These are phyloP conservation scores for Enteromius radiatus DNA, from an alignment of 2,797 vertebrate species.

Conservation along the genomic window DNA sequence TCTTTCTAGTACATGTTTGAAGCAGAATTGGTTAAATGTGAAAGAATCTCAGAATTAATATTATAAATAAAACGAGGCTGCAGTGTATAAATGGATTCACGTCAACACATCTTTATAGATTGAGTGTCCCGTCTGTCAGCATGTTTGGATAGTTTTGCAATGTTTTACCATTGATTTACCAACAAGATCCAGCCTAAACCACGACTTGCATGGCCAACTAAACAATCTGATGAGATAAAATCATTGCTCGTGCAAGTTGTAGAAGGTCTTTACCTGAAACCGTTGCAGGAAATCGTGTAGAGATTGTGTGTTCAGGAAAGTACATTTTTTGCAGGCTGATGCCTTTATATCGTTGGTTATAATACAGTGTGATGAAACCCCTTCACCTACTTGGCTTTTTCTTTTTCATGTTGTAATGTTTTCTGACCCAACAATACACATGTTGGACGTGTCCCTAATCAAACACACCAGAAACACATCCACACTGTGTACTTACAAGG, in stretches of 20 bases:
- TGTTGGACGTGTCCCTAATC: background rate
- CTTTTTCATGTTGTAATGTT: background rate
- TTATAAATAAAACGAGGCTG: background rate
- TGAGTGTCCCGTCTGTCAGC: background rate
- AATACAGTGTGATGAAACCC: background rate
- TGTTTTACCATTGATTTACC: background rate
- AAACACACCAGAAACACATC: background rate
- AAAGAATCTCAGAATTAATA: background rate
- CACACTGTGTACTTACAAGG: background rate
- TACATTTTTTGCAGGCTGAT: background rate
- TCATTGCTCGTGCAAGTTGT: background rate
- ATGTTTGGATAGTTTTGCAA: background rate
- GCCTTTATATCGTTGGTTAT: background rate
- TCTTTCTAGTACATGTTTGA: background rate
- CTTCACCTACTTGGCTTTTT: background rate
- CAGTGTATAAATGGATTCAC: background rate
- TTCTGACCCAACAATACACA: background rate
- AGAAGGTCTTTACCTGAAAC: background rate
- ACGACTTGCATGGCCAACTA: background rate
- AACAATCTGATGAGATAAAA: background rate
- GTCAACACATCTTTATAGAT: background rate
- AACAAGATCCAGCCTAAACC: background rate
- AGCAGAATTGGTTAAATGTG: background rate
- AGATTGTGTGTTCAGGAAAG: background rate
- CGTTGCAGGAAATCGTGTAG: background rate